Percentiles rank a stretch among this genome's conserved stretches.
Evolutionary conservation across 2,113 vertebrate species (phyloP).

Genomic region (Malurus cyaneus): DNA sequence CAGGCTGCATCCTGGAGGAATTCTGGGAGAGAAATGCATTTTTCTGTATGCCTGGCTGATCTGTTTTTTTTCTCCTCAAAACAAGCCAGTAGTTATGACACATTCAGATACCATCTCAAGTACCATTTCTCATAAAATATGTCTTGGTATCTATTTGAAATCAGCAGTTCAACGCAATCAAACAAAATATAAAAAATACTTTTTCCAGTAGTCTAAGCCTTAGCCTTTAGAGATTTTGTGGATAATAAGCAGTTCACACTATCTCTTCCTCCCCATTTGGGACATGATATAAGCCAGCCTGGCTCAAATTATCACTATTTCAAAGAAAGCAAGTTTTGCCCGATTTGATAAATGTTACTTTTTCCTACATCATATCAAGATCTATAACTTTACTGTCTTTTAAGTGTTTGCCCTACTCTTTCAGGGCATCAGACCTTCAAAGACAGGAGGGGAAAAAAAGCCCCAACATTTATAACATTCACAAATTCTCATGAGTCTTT

Average conservation of each 20-base stretch:
- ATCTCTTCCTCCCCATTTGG: neutral
- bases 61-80: neutral
- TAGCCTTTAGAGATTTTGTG: neutral
- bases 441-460: rapidly evolving
- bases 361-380: neutral
- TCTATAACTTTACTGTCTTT: neutral
- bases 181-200: neutral
- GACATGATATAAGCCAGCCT: neutral
- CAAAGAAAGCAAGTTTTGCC: neutral
- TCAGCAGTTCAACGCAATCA: neutral
- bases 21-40: rapidly evolving
- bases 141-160: neutral
- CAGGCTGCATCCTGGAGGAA: neutral
- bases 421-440: neutral
- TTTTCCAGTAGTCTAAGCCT: neutral
- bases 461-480: neutral
- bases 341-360: neutral
- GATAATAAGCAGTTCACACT: neutral
- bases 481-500: neutral
- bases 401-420: neutral
- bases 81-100: neutral
- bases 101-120: neutral
- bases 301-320: neutral
- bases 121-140: neutral
- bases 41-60: neutral